phyloP scores from a whole-genome alignment of 1,140 invertebrate genomes.

The Drosophila funebris region DNA sequence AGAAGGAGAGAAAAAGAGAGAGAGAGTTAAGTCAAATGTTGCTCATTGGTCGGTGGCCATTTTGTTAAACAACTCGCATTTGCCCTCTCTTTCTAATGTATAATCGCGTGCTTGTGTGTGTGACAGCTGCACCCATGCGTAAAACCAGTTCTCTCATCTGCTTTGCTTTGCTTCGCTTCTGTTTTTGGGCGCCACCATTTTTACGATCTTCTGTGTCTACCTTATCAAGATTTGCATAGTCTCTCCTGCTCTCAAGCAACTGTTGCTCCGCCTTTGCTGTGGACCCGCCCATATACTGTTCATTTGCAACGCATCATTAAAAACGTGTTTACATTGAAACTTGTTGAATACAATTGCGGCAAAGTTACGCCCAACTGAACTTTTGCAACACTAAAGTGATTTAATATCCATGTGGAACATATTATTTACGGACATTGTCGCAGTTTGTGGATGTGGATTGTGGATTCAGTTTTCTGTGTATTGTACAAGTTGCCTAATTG shows the following conservation, averaged over 20 bases:
- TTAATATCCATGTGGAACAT: background rate
- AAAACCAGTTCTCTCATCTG: conserved; percentile 66
- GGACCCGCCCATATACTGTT: conserved; percentile 17
- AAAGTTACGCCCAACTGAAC: background rate
- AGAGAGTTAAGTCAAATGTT: conserved; percentile 7
- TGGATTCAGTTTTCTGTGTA: too few species aligned
- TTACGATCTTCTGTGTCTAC: conserved; percentile 31
- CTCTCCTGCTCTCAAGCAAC: conserved; percentile 1
- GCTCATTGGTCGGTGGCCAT: conserved; percentile 49
- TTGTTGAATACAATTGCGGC: background rate
- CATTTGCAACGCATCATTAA: background rate
- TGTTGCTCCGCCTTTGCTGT: conserved; percentile 19
- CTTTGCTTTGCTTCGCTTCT: conserved; percentile 31
- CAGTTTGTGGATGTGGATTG: too few species aligned
- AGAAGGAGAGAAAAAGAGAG: conserved; percentile 21
- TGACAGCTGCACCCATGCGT: conserved; percentile 67
- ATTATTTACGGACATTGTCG: too few species aligned
- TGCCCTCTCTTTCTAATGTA: conserved; percentile 50
- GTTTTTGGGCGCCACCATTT: conserved; percentile 72
- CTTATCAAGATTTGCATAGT: conserved; percentile 63
- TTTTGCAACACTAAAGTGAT: background rate
- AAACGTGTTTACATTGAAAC: conserved; percentile 10
- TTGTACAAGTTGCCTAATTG: too few species aligned
- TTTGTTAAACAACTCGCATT: conserved; percentile 41
- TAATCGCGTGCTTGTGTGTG: conserved; percentile 14